Base-by-base conservation (phyloP, 2,888 invertebrate species). In the Lepidochrysops patricia region DNA sequence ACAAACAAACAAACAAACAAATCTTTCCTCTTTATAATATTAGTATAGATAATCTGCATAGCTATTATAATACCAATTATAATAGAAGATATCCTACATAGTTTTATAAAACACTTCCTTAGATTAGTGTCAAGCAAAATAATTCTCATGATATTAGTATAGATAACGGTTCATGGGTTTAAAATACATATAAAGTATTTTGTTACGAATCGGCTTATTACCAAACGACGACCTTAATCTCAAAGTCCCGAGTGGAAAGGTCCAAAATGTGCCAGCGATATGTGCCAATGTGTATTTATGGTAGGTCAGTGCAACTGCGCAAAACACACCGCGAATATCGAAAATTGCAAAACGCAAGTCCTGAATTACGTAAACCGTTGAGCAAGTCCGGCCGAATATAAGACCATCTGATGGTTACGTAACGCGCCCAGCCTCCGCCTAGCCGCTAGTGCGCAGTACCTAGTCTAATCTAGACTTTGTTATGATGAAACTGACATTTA, bases 341-440 rank as follows among this genome's bases (percentile, higher is more conserved):
- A 74, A 78, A 76, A 84, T 86, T 84, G 80, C 86, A 81, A 86
- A 82, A 87, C 72, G 64, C 72, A 77, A 78, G 81, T 87, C 87
- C 87, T 83, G 77, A 76, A 73, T 88, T 87, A 76, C 80, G 78
- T 82, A 87, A 86, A 66, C 58, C 64, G 72, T 88, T 86, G 80
- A 72, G 80, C 76, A 88, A 87, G 68, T 76, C 77, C 80, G 78
- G 74, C 76, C 79, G 79, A 82, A 81, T 76, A 73, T 78, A 79
- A 72, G 75, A 70, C 70, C 72, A 74, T 77, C 75, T 75, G 77
- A n/a, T n/a, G n/a, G 75, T 72, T 68, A 65, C 72, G 79, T 80
- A 80, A 79, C 78, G 70, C 66, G 71, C 75, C 67, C 68, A 66
- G 49, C 62, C 84, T 84, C 72, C 76, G 72, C 74, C 82, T 85